A percentile compares a stretch with the other conserved stretches of the same genome.
Evolutionary conservation across 2,113 vertebrate genomes (phyloP).

Genomic region (Agelaius tricolor): DNA sequence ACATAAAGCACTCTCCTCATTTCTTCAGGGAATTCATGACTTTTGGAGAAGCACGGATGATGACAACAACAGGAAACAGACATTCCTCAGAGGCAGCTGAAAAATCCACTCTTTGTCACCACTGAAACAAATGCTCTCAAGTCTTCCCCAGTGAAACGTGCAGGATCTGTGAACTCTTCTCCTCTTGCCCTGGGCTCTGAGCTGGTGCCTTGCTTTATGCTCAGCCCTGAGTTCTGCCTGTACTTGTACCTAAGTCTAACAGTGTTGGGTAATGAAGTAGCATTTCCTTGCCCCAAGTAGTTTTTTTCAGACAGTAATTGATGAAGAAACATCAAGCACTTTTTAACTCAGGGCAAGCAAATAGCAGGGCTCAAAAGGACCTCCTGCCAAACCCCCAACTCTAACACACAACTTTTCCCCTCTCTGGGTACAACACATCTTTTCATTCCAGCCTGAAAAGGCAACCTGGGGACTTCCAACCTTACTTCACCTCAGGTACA

Average conservation of each 20-base stretch:
- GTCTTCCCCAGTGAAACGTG: background rate
- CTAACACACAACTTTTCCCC: background rate
- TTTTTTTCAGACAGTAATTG: background rate
- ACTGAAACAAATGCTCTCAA: background rate
- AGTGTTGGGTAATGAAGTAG: background rate
- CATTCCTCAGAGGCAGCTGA: background rate
- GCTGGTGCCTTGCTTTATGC: background rate
- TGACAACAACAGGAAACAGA: background rate
- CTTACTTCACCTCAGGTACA: background rate
- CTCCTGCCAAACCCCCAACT: background rate
- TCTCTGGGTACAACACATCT: background rate
- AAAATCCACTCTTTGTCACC: background rate
- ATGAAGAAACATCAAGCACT: background rate
- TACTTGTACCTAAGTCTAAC: background rate
- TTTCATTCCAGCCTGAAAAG: background rate
- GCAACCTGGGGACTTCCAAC: background rate
- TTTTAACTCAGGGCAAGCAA: background rate
- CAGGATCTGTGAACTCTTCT: background rate
- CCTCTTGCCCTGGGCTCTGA: background rate
- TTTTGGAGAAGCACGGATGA: background rate
- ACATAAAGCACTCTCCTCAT: background rate
- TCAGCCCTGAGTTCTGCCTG: background rate
- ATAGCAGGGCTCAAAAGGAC: background rate
- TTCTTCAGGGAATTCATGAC: conserved; percentile 2
- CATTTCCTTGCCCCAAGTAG: background rate